phyloP scores from a whole-genome alignment of 2,113 vertebrate species.

The Pipra filicauda region DNA sequence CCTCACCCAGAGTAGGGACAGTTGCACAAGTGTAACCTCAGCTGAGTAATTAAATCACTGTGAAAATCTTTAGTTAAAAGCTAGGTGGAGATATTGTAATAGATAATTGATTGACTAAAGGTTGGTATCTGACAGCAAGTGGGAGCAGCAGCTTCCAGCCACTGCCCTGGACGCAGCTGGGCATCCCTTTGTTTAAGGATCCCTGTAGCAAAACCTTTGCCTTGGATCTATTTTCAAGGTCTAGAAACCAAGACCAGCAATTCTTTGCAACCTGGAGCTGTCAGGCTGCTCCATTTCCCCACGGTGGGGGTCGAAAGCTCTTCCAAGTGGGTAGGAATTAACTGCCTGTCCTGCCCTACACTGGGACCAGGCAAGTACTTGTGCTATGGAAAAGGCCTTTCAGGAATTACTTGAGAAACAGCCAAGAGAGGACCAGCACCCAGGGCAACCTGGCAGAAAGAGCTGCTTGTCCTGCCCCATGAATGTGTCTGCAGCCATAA shows the following conservation, averaged over 20 bases:
- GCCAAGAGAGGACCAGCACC: background rate
- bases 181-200: background rate
- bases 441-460: background rate
- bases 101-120: background rate
- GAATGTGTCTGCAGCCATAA: background rate
- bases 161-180: background rate
- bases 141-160: background rate
- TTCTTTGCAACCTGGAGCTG: background rate
- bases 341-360: background rate
- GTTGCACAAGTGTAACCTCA: background rate
- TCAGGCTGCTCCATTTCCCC: background rate
- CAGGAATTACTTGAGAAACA: background rate
- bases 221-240: background rate
- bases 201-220: background rate
- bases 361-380: background rate
- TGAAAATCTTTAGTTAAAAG: background rate
- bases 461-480: background rate
- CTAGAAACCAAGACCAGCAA: background rate
- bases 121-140: background rate
- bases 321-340: background rate
- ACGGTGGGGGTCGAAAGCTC: background rate
- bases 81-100: background rate
- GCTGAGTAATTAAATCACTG: background rate
- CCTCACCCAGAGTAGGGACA: background rate
- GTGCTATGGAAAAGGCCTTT: background rate